phyloP scores from a whole-genome alignment of 2,888 invertebrate genomes.

The Drosophila setosimentum region DNA sequence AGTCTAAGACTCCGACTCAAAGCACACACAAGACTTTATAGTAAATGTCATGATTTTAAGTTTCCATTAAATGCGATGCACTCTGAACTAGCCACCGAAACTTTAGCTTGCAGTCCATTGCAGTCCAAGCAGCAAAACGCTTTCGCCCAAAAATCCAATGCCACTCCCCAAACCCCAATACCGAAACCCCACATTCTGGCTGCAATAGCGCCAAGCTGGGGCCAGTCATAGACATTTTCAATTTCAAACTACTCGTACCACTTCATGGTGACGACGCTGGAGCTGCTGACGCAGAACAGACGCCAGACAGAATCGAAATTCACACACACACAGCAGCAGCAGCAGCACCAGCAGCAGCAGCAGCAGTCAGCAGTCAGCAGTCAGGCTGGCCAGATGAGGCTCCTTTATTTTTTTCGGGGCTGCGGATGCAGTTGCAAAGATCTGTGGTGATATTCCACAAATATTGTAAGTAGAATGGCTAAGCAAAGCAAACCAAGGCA shows the following conservation, averaged over 20 bases:
- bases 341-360: constrained; percentile 44
- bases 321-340: constrained; percentile 62
- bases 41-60: constrained; percentile 75
- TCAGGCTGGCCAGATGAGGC: constrained; percentile 31
- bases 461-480: constrained; percentile 80
- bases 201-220: constrained; percentile 45
- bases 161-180: constrained; percentile 49
- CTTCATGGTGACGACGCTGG: constrained; percentile 72
- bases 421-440: constrained; percentile 71
- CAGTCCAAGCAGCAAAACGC: constrained; percentile 47
- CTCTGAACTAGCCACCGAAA: constrained; percentile 73
- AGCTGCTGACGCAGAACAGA: constrained; percentile 71
- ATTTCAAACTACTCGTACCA: constrained; percentile 62
- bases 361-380: constrained; percentile 4
- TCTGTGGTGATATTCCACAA: constrained; percentile 75
- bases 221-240: constrained; percentile 70
- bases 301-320: constrained; percentile 77
- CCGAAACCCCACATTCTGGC: constrained; percentile 6
- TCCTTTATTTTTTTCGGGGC: constrained; percentile 56
- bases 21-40: constrained; percentile 36
- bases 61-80: constrained; percentile 75
- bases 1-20: constrained; percentile 26
- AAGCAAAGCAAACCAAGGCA: constrained; percentile 57
- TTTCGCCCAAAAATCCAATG: constrained; percentile 59
- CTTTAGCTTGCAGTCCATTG: constrained; percentile 16